These are phyloP conservation scores for Drosophila micromelanica DNA, from an alignment of 1,140 invertebrate species.

Conservation along the genomic window DNA sequence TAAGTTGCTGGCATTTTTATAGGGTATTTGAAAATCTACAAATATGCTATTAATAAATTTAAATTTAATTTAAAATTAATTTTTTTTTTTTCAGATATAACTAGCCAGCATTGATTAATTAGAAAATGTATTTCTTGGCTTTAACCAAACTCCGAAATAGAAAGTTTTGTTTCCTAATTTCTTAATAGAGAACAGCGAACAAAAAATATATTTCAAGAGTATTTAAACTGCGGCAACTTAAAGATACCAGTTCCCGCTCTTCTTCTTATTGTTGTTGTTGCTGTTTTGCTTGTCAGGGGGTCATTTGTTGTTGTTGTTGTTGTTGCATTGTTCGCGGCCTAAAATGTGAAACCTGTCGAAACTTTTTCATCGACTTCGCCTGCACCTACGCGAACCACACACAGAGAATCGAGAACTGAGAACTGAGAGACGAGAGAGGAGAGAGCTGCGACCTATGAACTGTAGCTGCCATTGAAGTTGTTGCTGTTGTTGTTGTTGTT, in stretches of 20 bases:
- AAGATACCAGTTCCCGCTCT: background rate
- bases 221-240: background rate
- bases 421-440: constrained; percentile 9
- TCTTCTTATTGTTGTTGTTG: constrained; percentile 20
- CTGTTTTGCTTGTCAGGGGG: constrained; percentile 3
- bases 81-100: no score
- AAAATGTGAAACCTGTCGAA: constrained; percentile 57
- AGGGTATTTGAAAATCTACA: no score
- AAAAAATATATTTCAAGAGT: no score
- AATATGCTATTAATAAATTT: no score
- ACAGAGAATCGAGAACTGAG: constrained; percentile 20
- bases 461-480: constrained; percentile 26
- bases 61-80: no score
- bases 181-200: no score
- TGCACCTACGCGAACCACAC: constrained; percentile 39
- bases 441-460: constrained; percentile 23
- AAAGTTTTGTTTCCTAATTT: no score
- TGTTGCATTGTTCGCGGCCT: constrained; percentile 44
- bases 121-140: no score
- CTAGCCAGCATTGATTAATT: no score
- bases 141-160: no score
- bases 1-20: background rate
- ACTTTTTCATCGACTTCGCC: constrained; percentile 52
- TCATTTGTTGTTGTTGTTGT: constrained; percentile 12
- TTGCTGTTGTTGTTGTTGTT: constrained; percentile 10